phyloP scores from a whole-genome alignment of 2,113 vertebrate species.

The Mormyrus lacerda region DNA sequence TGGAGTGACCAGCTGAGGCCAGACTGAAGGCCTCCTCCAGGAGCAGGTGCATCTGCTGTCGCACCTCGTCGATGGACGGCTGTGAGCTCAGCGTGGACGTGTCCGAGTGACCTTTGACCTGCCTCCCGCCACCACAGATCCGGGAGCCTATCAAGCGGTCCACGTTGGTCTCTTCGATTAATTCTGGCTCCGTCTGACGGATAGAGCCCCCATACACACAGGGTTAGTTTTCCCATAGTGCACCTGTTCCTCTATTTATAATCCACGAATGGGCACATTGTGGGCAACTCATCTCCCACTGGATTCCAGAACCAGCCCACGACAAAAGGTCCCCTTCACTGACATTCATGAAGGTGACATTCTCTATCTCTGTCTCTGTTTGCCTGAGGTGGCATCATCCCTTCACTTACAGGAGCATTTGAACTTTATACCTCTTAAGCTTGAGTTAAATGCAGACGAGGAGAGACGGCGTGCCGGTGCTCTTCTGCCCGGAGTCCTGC shows the following conservation, averaged over 20 bases:
- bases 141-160: conserved; percentile 70
- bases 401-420: background rate
- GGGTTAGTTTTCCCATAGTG: background rate
- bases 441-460: background rate
- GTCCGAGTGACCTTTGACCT: conserved; percentile 90
- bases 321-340: background rate
- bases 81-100: conserved; percentile 96
- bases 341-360: conserved; percentile 3
- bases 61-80: conserved; percentile 95
- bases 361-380: background rate
- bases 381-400: background rate
- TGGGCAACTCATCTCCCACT: background rate
- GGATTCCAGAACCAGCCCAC: background rate
- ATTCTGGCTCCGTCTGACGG: conserved; percentile 86
- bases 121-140: conserved; percentile 68
- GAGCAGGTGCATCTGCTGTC: conserved; percentile 97
- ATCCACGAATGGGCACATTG: background rate
- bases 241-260: background rate
- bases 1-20: conserved; percentile 82
- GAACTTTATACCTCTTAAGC: background rate
- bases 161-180: conserved; percentile 92
- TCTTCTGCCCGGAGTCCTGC: background rate
- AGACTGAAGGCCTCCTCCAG: conserved; percentile 97
- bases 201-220: conserved; percentile 13
- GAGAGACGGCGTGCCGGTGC: background rate